Evolutionary conservation across 2,888 invertebrate genomes (phyloP), one percentile per base, ranked within the genome.

Genomic region (Craniophora ligustri): DNA sequence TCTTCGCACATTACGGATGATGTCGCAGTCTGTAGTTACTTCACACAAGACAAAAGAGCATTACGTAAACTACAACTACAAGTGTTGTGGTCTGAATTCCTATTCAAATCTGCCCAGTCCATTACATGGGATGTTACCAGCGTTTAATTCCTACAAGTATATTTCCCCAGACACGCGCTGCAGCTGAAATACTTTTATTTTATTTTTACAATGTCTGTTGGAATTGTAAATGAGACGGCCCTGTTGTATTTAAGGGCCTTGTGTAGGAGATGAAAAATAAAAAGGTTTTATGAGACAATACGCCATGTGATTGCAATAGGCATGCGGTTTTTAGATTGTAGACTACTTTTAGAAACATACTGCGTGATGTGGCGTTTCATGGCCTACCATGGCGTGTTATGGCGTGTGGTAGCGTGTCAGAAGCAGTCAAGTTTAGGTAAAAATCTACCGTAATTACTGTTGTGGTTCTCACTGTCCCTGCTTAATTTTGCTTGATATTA

Each of bases 81-180:
- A 39, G 2, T 18, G 19, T 56, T 39, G 46, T 38, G 40, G 53
- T 61, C 23, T 58, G 32, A 44, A 47, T 58, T 62, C 49, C 47
- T 55, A 54, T 51, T 56, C 47, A 57, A 69, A 67, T 53, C 60
- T 56, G 53, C n/a, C 2, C 49, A 16, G 49, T 51, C 14, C 39
- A 47, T 50, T 55, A 51, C 44, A 41, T 8, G 30, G 36, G 11
- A 28, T 21, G 46, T 36, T 36, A 31, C 44, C n/a, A 38, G 38
- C 55, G 48, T 48, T 67, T 64, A 67, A 58, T 55, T 55, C 64
- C 39, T 38, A 44, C 60, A 54, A 58, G 55, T 56, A 58, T 53
- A 56, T 55, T 60, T 60, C 55, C 48, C 53, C 31, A 56, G 53
- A 62, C 51, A 47, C 41, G 42, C 55, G 42, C 45, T 47, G 54